Percentiles rank a stretch among this genome's conserved stretches.
Conservation (phyloP, 2,888 invertebrate genomes). For the Falcaria lacertinaria region DNA sequence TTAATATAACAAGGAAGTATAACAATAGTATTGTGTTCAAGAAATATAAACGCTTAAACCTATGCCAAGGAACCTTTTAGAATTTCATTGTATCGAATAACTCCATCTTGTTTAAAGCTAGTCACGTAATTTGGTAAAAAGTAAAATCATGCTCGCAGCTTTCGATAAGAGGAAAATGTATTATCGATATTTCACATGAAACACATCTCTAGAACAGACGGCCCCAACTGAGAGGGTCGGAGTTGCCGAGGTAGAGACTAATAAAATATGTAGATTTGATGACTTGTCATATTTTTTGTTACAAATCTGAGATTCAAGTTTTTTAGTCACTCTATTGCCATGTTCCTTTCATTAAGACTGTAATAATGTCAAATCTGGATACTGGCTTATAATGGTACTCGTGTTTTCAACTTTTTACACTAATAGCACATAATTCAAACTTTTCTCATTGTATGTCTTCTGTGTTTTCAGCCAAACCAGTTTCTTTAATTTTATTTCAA, state of each 20-base stretch:
- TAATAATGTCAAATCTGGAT: slow-evolving; percentile 37
- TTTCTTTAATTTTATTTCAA: no score
- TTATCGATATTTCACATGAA: slow-evolving; percentile 41
- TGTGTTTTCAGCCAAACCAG: no score
- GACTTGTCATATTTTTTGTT: slow-evolving; percentile 79
- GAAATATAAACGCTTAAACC: no score
- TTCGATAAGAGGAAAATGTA: slow-evolving; percentile 3
- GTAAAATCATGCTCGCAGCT: background rate
- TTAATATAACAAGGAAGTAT: no score
- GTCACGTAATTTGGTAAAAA: background rate
- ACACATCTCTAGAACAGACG: slow-evolving; percentile 55
- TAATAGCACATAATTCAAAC: background rate
- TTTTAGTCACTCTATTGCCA: slow-evolving; percentile 56
- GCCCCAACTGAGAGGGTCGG: slow-evolving; percentile 66
- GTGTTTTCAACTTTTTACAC: background rate
- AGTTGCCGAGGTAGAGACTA: slow-evolving; percentile 67
- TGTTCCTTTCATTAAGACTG: slow-evolving; percentile 42
- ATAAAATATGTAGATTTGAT: slow-evolving; percentile 80
- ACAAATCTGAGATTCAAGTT: slow-evolving; percentile 76
- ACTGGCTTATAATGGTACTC: slow-evolving; percentile 13
- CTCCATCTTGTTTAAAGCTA: slow-evolving; percentile 4
- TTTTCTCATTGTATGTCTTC: background rate
- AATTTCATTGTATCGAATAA: background rate
- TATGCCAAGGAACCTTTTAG: background rate
- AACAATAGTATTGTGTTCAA: no score